Conservation (phyloP, 2,113 vertebrate species). For the human (Homo sapiens) region GRCh38 chr2:109925001-109925500, state of each 20-base stretch:
- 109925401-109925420: constrained; percentile 38
- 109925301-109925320: neutral
- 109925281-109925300: constrained; percentile 22
- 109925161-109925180: neutral
- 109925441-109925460: constrained; percentile 54
- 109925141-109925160: too few species aligned
- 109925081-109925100: too few species aligned
- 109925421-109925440: constrained; percentile 48
- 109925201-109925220: neutral
- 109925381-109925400: constrained; percentile 35
- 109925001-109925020: too few species aligned
- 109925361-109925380: neutral
- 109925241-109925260: neutral
- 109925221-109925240: neutral
- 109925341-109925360: neutral
- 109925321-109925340: constrained; percentile 32
- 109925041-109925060: too few species aligned
- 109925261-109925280: neutral
- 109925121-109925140: too few species aligned
- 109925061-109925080: too few species aligned
- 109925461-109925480: constrained; percentile 39
- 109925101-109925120: too few species aligned
- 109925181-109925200: neutral
- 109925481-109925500: constrained; percentile 2
- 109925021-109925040: too few species aligned